Percentiles rank a stretch among this genome's conserved stretches.
Conservation (phyloP, 2,113 vertebrate genomes). For the Sciurus niger region DNA sequence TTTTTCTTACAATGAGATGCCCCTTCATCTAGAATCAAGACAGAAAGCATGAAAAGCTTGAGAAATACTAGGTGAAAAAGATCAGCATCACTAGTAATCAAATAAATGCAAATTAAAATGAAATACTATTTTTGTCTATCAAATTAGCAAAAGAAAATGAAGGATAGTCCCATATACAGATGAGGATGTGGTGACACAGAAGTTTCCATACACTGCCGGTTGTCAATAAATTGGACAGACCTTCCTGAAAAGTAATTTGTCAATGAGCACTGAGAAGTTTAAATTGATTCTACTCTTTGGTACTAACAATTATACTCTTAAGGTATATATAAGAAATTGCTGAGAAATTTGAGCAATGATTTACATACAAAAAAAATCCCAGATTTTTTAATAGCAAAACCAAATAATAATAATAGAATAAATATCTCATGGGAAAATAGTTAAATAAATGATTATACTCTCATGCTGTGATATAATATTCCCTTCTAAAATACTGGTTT, state of each 20-base stretch:
- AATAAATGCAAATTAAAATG: slow-evolving; percentile 82
- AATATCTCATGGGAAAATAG: background rate
- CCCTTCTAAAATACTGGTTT: background rate
- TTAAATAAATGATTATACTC: background rate
- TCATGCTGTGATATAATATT: background rate
- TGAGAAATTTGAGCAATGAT: background rate
- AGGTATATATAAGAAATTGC: slow-evolving; percentile 17
- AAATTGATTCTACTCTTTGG: background rate
- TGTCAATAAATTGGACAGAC: slow-evolving; percentile 17
- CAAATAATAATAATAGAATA: background rate
- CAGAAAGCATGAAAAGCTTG: slow-evolving; percentile 49
- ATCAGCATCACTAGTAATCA: slow-evolving; percentile 70
- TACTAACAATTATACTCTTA: slow-evolving; percentile 17
- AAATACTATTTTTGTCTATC: slow-evolving; percentile 75
- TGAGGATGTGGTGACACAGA: slow-evolving; percentile 79
- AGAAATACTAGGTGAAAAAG: slow-evolving; percentile 56
- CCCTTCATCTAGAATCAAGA: slow-evolving; percentile 20
- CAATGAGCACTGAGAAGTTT: background rate
- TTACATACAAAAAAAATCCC: background rate
- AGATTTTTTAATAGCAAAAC: background rate
- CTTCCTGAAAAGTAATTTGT: slow-evolving; percentile 50
- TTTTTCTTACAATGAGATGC: background rate
- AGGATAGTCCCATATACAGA: slow-evolving; percentile 40
- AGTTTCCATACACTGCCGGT: slow-evolving; percentile 45
- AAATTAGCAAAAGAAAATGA: slow-evolving; percentile 80